phyloP scores from a whole-genome alignment of 2,113 vertebrate species.

The Nesogale talazaci region DNA sequence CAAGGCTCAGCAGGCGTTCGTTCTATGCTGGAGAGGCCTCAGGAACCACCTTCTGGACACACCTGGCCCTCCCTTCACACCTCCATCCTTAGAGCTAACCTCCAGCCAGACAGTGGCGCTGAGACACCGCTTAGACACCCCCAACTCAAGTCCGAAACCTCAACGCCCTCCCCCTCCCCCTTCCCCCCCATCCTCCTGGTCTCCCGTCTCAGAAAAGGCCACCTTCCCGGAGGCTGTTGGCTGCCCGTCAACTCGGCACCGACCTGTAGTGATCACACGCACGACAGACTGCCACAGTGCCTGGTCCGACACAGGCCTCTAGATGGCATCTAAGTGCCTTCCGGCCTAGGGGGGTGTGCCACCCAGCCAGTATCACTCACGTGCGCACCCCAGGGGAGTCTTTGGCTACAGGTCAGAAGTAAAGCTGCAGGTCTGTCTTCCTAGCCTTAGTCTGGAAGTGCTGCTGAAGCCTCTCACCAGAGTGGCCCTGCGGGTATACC shows the following conservation, averaged over 20 bases:
- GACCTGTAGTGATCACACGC: neutral
- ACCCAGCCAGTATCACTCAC: neutral
- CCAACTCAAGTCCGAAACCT: neutral
- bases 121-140: neutral
- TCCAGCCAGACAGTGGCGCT: neutral
- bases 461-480: neutral
- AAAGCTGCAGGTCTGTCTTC: neutral
- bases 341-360: neutral
- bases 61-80: neutral
- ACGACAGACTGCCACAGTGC: neutral
- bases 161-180: neutral
- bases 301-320: neutral
- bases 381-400: neutral
- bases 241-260: neutral
- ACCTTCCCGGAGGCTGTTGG: neutral
- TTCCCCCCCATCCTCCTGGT: neutral
- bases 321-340: neutral
- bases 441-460: neutral
- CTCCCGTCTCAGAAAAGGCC: neutral
- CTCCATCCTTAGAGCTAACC: neutral
- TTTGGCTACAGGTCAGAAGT: neutral
- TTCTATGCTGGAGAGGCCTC: accelerated
- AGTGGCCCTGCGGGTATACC: neutral
- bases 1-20: accelerated
- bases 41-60: neutral